Evolutionary conservation across 2,888 invertebrate species (phyloP), one percentile per base, ranked within the genome.

Genomic region (Mamestra brassicae): DNA sequence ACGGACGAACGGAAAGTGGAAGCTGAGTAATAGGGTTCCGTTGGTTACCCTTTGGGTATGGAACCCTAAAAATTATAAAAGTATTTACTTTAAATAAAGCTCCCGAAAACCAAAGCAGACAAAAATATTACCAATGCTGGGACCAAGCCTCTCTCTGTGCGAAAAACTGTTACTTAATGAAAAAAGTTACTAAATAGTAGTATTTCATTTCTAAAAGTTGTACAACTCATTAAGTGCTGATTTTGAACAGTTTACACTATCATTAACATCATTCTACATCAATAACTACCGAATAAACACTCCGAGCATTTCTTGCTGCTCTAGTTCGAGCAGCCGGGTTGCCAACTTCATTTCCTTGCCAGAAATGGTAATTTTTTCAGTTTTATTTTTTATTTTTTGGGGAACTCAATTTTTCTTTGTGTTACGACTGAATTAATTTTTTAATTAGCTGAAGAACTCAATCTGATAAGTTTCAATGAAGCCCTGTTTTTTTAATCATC

Each of bases 201-300:
- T 72, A 64, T 76, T n/a, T 26, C 4, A 6, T 6, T 15, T 17
- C 0, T 15, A 65, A 76, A 50, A n/a, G 8, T 36, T 76, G 42
- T 10, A 4, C 1, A 6, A 69, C 45, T 60, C 78, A 78, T 72
- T 79, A 76, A 60, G 11, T 13, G 11, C 38, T 61, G 13, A 42
- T 65, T 71, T 42, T n/a, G 64, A 80, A 76, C 63, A 67, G 61
- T 78, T 81, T 72, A 84, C 75, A 76, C 71, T 67, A 67, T 71
- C 72, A 86, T 81, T 87, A 82, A 77, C 64, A 76, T 71, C 47
- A 58, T 72, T 74, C 64, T 66, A 65, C 62, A 72, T 81, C 45
- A 73, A 74, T 85, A 79, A 87, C 78, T 84, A 75, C 79, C 45
- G 71, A 63, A 73, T 72, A 71, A 82, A 70, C 74, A 74, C 67